Conservation (phyloP, 2,888 invertebrate genomes). For the Troides oblongomaculatus region DNA sequence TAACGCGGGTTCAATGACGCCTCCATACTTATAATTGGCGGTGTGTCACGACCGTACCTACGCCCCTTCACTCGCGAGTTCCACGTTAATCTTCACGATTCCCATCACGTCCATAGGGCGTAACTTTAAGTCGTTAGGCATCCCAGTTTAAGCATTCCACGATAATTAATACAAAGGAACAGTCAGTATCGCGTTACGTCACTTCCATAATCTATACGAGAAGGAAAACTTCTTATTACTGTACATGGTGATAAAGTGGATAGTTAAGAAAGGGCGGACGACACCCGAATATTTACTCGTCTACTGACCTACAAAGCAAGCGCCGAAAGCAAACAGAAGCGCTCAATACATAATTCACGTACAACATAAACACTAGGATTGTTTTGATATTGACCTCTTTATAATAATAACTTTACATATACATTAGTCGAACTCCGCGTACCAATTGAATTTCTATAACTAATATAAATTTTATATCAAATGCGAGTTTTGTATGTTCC, state of each 20-base stretch:
- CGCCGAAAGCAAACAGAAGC: constrained; percentile 69
- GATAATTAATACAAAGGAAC: constrained; percentile 24
- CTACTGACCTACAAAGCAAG: constrained; percentile 67
- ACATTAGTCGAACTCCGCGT: constrained; percentile 25
- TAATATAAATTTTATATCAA: constrained; percentile 4
- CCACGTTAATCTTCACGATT: constrained; percentile 38
- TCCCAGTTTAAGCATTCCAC: constrained; percentile 26
- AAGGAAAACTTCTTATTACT: constrained; percentile 23
- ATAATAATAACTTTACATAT: constrained; percentile 46
- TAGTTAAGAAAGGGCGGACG: constrained; percentile 48
- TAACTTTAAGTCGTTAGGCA: constrained; percentile 25
- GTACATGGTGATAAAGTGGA: constrained; percentile 41
- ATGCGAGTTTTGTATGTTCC: background rate
- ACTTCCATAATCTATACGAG: background rate
- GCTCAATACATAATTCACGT: constrained; percentile 66
- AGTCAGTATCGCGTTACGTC: constrained; percentile 6
- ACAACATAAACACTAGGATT: constrained; percentile 62
- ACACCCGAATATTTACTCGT: constrained; percentile 55
- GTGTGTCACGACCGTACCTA: constrained; percentile 65
- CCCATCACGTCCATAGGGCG: constrained; percentile 33
- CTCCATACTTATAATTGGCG: constrained; percentile 69
- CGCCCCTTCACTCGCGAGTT: constrained; percentile 58
- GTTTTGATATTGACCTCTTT: constrained; percentile 70
- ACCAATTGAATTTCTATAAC: constrained; percentile 20
- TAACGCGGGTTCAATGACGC: constrained; percentile 77